Percentiles rank a stretch among this genome's conserved stretches.
phyloP scores from a whole-genome alignment of 2,888 invertebrate species.

The Hoplodrina blanda region DNA sequence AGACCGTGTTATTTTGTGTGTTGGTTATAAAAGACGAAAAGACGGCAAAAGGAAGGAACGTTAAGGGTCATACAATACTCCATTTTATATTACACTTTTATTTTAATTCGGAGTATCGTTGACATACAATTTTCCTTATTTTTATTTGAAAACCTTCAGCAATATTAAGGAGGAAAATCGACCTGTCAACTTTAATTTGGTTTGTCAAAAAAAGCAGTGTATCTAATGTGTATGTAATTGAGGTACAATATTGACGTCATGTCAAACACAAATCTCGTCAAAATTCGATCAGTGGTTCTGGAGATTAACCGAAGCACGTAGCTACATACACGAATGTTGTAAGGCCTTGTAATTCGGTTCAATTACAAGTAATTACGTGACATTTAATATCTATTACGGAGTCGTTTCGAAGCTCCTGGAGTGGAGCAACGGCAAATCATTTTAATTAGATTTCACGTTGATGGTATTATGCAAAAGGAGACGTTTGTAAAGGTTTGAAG shows the following conservation, averaged over 20 bases:
- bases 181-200: no score
- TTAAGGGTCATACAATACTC: constrained; percentile 35
- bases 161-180: no score
- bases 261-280: not conserved
- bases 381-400: constrained; percentile 49
- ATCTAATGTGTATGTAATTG: no score
- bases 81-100: constrained; percentile 17
- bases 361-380: constrained; percentile 43
- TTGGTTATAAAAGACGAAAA: constrained; percentile 21
- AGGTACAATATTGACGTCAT: not conserved
- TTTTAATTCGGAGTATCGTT: constrained; percentile 9
- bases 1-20: constrained; percentile 21
- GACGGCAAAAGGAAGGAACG: constrained; percentile 5
- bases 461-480: constrained; percentile 29
- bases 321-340: not conserved
- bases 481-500: constrained; percentile 23
- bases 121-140: not conserved
- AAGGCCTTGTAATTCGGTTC: constrained; percentile 42
- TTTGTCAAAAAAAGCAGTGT: no score
- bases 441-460: constrained; percentile 48
- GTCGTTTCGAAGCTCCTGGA: constrained; percentile 24
- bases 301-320: constrained; percentile 5
- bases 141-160: not conserved
- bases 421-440: constrained; percentile 31
- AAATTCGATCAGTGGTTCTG: constrained; percentile 5